Evolutionary conservation across 2,888 invertebrate species (phyloP).

Genomic region (Pristionchus fissidentatus): DNA sequence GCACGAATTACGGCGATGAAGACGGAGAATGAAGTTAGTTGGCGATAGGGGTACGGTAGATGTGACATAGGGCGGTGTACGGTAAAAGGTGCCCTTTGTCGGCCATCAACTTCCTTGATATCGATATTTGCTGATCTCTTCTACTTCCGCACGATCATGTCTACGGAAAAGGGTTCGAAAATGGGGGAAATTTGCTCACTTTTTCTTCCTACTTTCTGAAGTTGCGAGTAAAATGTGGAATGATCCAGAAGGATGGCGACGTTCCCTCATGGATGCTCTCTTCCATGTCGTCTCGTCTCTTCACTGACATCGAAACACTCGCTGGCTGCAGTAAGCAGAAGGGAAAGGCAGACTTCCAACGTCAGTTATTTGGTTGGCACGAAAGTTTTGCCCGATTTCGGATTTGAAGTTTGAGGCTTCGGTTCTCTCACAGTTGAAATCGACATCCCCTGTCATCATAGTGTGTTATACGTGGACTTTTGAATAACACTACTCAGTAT

Average conservation of each 20-base stretch:
- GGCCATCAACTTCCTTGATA: background rate
- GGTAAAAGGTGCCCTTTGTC: background rate
- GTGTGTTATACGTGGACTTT: too few species aligned
- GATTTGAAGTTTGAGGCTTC: too few species aligned
- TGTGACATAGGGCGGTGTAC: too few species aligned
- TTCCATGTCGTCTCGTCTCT: constrained; percentile 64
- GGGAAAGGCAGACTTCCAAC: background rate
- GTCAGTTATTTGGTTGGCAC: constrained; percentile 25
- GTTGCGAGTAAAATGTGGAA: too few species aligned
- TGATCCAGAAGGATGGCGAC: too few species aligned
- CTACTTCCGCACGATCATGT: background rate
- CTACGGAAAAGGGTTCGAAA: too few species aligned
- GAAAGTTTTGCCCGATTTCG: too few species aligned
- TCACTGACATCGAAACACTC: constrained; percentile 64
- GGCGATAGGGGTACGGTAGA: background rate
- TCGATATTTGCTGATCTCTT: background rate
- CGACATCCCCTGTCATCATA: too few species aligned
- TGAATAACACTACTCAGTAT: too few species aligned
- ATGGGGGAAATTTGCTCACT: too few species aligned
- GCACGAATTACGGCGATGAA: constrained; percentile 57
- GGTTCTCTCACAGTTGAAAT: too few species aligned
- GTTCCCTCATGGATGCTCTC: constrained; percentile 66
- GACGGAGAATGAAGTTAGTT: constrained; percentile 63
- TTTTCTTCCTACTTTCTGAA: too few species aligned
- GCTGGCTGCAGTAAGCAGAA: constrained; percentile 48